phyloP scores from a whole-genome alignment of 2,888 invertebrate species.

The Dryobotodes eremita region DNA sequence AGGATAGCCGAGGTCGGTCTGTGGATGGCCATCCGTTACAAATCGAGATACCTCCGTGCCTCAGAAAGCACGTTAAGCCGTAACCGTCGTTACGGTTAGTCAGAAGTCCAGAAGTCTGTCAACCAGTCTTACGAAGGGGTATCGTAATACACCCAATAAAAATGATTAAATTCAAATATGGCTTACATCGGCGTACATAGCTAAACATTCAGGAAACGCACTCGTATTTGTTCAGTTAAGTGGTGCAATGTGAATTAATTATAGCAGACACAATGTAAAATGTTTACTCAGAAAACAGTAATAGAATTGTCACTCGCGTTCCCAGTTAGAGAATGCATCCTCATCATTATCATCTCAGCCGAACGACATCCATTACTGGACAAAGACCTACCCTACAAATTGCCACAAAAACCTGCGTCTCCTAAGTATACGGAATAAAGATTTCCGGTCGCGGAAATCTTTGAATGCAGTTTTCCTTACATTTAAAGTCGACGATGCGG shows the following conservation, averaged over 20 bases:
- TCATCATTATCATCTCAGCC: not conserved
- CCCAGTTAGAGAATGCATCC: not conserved
- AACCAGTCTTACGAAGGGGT: no score
- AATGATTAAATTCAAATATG: constrained; percentile 8
- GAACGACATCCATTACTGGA: not conserved
- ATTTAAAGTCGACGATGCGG: not conserved
- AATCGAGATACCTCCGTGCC: not conserved
- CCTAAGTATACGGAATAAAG: not conserved
- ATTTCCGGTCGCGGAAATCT: not conserved
- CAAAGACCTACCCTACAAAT: not conserved
- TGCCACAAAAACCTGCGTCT: not conserved
- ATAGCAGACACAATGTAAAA: not conserved
- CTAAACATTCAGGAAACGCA: constrained; percentile 5
- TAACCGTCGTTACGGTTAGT: not conserved
- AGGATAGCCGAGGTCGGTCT: not conserved
- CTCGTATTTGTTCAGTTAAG: constrained; percentile 39
- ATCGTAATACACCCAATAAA: not conserved
- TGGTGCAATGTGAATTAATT: constrained; percentile 33
- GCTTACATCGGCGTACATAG: constrained; percentile 1
- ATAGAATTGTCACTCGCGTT: not conserved
- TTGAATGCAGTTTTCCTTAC: not conserved
- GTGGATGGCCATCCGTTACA: not conserved
- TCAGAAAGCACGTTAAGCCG: not conserved
- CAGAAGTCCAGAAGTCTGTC: not conserved
- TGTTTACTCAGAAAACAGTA: constrained; percentile 11